Base-by-base conservation (phyloP, 2,797 vertebrate genomes). In the Falco concolor region DNA sequence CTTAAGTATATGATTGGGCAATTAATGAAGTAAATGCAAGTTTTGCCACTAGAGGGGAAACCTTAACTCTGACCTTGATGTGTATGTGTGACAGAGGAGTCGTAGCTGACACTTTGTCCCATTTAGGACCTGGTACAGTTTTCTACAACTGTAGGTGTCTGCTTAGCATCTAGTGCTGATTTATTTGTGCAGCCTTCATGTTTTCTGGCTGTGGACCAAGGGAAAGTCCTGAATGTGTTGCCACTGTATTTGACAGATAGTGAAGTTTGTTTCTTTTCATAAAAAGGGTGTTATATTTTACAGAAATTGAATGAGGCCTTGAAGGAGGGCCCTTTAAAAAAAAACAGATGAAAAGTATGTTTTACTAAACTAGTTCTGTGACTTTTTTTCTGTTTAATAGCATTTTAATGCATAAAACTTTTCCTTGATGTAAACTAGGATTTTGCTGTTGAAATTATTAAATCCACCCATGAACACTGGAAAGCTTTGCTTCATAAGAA, bases 391-490 rank as follows among this genome's bases (percentile, higher is more conserved):
- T 57, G 42, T 36, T 61, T 72, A 84, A 40, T 82, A 79, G 34
- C 24, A n/a, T 49, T 73, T 72, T 91, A 56, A 94, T 83, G 92
- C 36, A 45, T 90, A 38, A 95, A 67, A 91, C 23, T 94, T 44
- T 61, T 90, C 80, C 72, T 96, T 85, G 20, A 87, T 95, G 38
- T 83, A 84, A 95, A 93, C 42, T 84, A 99, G 99, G 98, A 99
- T 89, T 99, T 99, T 98, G 99, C 99, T 61, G 70, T 98, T 87
- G 97, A 98, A 93, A 95, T 99, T 67, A 98, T 99, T 89, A 98
- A 98, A 94, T 98, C 98, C 82, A 98, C 99, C 68, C 99, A 99
- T 77, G 97, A 98, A 96, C 98, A 97, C 97, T 99, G 99, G 99
- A 99, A 98, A 97, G 98, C 98, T 82, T 98, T 99, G 97, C 97